Base-by-base conservation (phyloP, 2,797 vertebrate species). In the Argyrosomus regius region DNA sequence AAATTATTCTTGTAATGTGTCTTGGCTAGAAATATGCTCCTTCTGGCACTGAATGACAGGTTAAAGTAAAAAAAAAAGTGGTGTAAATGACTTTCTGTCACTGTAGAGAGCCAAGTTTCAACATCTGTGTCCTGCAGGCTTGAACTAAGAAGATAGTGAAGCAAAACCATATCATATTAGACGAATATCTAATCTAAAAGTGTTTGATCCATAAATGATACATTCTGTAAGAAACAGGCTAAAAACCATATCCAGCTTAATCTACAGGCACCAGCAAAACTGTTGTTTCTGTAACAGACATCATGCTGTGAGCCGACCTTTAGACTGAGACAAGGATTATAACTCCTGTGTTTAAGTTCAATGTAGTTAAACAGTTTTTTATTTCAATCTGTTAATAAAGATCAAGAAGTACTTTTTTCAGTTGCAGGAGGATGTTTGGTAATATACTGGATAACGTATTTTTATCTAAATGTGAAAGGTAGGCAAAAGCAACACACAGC, bases 121-220 rank as follows among this genome's bases (percentile, higher is more conserved):
- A 39, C 35, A 39, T 39, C 8, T 39, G 35, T 39, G 35, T 39
- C 35, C 35, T 39, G 8, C 8, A 39, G 35, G 35, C 35, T 39
- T 39, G 9, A 39, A 39, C 8, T 39, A 39, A 39, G 8, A 39
- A 39, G 35, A 9, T 9, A 9, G 35, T 39, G 8, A 39, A 39
- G 35, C 35, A 39, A 39, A 39, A 39, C 35, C 35, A 39, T 39
- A 39, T 39, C 35, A 39, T 9, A 39, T 9, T 39, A 39, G 8
- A 9, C 35, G 2, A 39, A 39, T 39, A 8, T 39, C 35, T 39
- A 39, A 39, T 52, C 3, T 53, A 43, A 39, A 56, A 69, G 26
- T 20, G 24, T 73, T 78, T 72, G 13, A 82, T 76, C 26, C 12
- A 76, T 59, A 70, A 71, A 74, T 64, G n/a, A 41, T 50, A 58